Evolutionary conservation across 2,888 invertebrate species (phyloP).

Genomic region (Tricholauxania praeusta): DNA sequence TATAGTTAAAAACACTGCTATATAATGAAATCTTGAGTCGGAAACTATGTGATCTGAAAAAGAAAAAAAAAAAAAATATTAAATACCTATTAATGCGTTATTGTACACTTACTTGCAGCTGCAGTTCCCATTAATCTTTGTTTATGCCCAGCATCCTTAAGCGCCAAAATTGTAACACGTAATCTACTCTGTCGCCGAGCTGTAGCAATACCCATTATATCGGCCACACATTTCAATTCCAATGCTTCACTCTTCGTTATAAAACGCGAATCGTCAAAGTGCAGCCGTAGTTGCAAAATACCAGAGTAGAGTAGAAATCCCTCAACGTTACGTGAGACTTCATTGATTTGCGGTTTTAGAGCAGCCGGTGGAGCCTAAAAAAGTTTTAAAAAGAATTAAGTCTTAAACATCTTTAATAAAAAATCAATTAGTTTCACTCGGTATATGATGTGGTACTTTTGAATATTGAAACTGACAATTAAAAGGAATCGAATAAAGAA

Average conservation of each 20-base stretch:
- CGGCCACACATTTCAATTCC: conserved; percentile 64
- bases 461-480: too few species aligned
- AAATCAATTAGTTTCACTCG: too few species aligned
- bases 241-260: conserved; percentile 63
- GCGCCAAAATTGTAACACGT: conserved; percentile 62
- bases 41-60: too few species aligned
- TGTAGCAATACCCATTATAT: conserved; percentile 61
- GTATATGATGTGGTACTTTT: too few species aligned
- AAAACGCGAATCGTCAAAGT: conserved; percentile 65
- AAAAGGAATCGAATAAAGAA: too few species aligned
- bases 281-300: conserved; percentile 65
- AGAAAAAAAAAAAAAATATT: too few species aligned
- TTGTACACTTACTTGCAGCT: not conserved
- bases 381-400: not conserved
- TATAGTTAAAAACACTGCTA: too few species aligned
- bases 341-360: conserved; percentile 65
- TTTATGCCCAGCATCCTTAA: conserved; percentile 64
- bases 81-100: too few species aligned
- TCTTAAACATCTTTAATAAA: too few species aligned
- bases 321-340: conserved; percentile 63
- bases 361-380: conserved; percentile 61
- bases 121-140: conserved; percentile 61
- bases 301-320: conserved; percentile 64
- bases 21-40: too few species aligned
- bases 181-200: conserved; percentile 60